phyloP scores from a whole-genome alignment of 2,888 invertebrate genomes.

The Epirrhoe alternata region DNA sequence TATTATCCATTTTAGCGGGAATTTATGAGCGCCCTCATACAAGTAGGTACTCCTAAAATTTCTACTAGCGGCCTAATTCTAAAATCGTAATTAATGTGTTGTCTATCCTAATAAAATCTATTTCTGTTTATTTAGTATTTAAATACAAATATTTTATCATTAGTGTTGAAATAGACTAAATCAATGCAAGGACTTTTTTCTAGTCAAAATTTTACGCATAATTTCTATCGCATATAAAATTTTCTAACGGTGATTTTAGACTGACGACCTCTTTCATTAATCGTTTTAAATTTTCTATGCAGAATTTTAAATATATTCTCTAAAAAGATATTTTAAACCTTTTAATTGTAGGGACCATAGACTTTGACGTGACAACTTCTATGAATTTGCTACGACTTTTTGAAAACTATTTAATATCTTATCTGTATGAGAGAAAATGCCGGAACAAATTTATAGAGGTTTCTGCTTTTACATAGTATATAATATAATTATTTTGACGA shows the following conservation, averaged over 20 bases:
- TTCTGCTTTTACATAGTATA: slow-evolving; percentile 63
- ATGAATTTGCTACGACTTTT: slow-evolving; percentile 58
- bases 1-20: slow-evolving; percentile 19
- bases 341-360: slow-evolving; percentile 81
- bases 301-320: slow-evolving; percentile 58
- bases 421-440: slow-evolving; percentile 32
- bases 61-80: slow-evolving; percentile 30
- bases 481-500: slow-evolving; percentile 53
- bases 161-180: slow-evolving; percentile 21
- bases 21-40: slow-evolving; percentile 17
- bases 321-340: slow-evolving; percentile 58
- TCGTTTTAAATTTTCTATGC: slow-evolving; percentile 56
- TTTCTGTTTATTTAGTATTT: slow-evolving; percentile 33
- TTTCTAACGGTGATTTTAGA: slow-evolving; percentile 53
- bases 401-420: slow-evolving; percentile 27
- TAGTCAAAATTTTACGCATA: slow-evolving; percentile 54
- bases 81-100: slow-evolving; percentile 27
- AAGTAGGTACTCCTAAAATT: slow-evolving; percentile 9
- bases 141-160: slow-evolving; percentile 11
- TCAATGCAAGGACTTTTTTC: slow-evolving; percentile 39
- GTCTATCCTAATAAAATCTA: slow-evolving; percentile 16
- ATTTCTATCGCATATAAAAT: slow-evolving; percentile 43
- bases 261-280: slow-evolving; percentile 55
- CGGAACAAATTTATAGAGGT: slow-evolving; percentile 60
- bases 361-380: slow-evolving; percentile 59